Base-by-base conservation (phyloP, 2,113 vertebrate genomes). In the Sphaerodactylus townsendi region DNA sequence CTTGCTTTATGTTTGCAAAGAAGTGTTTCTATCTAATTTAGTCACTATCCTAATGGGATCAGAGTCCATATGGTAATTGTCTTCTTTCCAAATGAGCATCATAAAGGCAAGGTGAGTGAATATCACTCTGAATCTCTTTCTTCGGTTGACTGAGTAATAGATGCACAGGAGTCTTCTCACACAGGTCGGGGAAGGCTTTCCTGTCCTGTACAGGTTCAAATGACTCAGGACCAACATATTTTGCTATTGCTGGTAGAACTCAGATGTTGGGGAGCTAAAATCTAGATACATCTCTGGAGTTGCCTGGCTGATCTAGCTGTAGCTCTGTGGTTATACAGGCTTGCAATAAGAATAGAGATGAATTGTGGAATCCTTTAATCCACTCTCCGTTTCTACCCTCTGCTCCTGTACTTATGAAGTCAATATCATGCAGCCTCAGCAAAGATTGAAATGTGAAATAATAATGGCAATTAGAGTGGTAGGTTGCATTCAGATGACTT, bases 31-130 rank as follows among this genome's bases (percentile, higher is more conserved):
- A 25, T 30, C 33, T 71, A 41, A 59, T 81, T 59, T 41, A 81
- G 25, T 81, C 68, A 56, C 35, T 59, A 23, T 71, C 69, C 68
- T 59, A 81, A 71, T 72, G 66, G 68, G 79, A 69, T 71, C 79
- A 81, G 48, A 81, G 79, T 81, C 66, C 79, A 81, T 41, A 35
- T 41, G 68, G 79, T n/a, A 5, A 19, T 70, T 70, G 48, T 30
- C 13, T 23, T 69, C 23, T 25, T 48, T 70, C 66, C 68, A 59
- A 39, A 59, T 65, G 77, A 62, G 35, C 3, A 4, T 41, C 30
- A 77, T 41, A 19, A 33, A 35, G 6, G 21, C 48, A 53, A 80
- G 23, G 13, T 46, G 50, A 13, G 66, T 25, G 46, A 48, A 1
- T 62, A 48, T n/a, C n/a, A 35, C 14, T 59, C 79, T 72, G 4